phyloP scores from a whole-genome alignment of 2,888 invertebrate genomes.

The Himalopsyche japonica region DNA sequence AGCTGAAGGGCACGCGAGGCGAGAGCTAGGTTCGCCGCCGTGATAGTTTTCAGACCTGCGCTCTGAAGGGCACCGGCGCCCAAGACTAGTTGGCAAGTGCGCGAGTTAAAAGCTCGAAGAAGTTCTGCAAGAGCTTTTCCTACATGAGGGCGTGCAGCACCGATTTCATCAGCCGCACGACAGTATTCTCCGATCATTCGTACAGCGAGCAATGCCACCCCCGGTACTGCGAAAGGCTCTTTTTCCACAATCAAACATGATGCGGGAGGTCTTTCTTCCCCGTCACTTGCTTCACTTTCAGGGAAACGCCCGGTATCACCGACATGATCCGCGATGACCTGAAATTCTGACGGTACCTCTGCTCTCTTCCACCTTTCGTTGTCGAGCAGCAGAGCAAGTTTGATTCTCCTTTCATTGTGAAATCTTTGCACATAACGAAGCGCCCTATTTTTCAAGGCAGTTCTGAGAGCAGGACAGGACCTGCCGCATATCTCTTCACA shows the following conservation, averaged over 20 bases:
- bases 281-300: slow-evolving; percentile 45
- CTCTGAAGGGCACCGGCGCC: slow-evolving; percentile 96
- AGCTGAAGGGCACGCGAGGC: slow-evolving; percentile 83
- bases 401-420: slow-evolving; percentile 84
- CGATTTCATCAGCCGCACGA: slow-evolving; percentile 50
- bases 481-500: slow-evolving; percentile 77
- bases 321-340: slow-evolving; percentile 78
- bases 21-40: slow-evolving; percentile 89
- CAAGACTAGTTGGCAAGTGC: slow-evolving; percentile 90
- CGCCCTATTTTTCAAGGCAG: slow-evolving; percentile 85
- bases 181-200: slow-evolving; percentile 94
- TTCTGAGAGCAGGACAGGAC: slow-evolving; percentile 76
- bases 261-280: slow-evolving; percentile 53
- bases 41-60: slow-evolving; percentile 92
- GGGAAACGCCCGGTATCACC: slow-evolving; percentile 60
- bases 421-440: slow-evolving; percentile 89
- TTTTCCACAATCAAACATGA: slow-evolving; percentile 67
- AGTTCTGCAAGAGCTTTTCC: slow-evolving; percentile 87
- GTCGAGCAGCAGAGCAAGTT: slow-evolving; percentile 82
- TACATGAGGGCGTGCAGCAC: slow-evolving; percentile 58
- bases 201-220: slow-evolving; percentile 83
- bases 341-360: slow-evolving; percentile 88
- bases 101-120: slow-evolving; percentile 82
- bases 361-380: slow-evolving; percentile 93
- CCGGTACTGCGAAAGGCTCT: slow-evolving; percentile 76